Percentiles rank a stretch among this genome's conserved stretches.
phyloP scores from a whole-genome alignment of 2,888 invertebrate genomes.

The Tolmerus cingulatus region DNA sequence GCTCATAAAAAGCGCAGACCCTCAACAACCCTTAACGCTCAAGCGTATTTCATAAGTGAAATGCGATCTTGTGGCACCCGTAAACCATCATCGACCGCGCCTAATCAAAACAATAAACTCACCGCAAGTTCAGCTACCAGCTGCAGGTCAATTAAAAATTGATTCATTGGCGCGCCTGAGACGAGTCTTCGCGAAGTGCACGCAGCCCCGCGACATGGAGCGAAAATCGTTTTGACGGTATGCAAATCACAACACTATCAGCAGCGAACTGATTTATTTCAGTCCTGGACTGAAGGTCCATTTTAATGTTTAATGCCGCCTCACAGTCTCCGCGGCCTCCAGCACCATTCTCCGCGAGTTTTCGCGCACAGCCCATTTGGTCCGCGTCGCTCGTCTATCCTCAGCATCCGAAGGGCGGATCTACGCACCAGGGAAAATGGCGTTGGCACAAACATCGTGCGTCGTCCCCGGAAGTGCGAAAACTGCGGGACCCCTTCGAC shows the following conservation, averaged over 20 bases:
- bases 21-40: neutral
- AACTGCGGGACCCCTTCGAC: neutral
- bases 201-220: neutral
- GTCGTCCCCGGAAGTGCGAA: neutral
- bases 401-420: neutral
- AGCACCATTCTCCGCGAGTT: neutral
- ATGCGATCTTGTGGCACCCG: neutral
- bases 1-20: no score
- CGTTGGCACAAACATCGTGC: neutral
- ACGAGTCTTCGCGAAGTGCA: neutral
- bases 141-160: slow-evolving; percentile 12
- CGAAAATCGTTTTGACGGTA: neutral
- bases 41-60: neutral
- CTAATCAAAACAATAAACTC: slow-evolving; percentile 18
- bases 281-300: neutral
- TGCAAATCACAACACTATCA: neutral
- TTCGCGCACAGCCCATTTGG: neutral
- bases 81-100: neutral
- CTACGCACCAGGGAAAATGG: neutral
- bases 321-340: neutral
- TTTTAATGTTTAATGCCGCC: neutral
- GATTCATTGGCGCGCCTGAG: neutral
- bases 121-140: neutral
- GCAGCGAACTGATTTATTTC: neutral
- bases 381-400: neutral